Percentiles rank a stretch among this genome's conserved stretches.
Evolutionary conservation across 2,888 invertebrate species (phyloP).

Genomic region (Drosophila koepferae): DNA sequence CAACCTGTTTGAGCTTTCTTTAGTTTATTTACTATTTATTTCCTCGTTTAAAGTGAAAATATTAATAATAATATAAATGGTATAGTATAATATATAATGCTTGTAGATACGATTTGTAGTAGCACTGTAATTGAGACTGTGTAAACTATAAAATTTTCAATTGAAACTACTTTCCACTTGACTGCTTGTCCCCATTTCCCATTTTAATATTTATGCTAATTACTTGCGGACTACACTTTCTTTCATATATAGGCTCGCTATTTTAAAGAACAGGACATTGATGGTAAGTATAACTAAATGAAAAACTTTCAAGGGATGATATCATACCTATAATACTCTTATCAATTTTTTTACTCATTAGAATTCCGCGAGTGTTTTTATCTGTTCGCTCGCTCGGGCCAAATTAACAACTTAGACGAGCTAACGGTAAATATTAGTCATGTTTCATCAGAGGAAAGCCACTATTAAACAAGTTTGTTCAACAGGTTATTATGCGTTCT

Average conservation of each 20-base stretch:
- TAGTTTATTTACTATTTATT: conserved; percentile 45
- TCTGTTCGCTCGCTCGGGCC: conserved; percentile 95
- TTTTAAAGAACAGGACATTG: conserved; percentile 97
- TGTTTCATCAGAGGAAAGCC: not conserved
- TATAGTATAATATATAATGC: conserved; percentile 9
- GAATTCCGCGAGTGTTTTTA: conserved; percentile 99
- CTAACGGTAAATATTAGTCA: conserved; percentile 87
- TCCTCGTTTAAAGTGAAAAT: conserved; percentile 7
- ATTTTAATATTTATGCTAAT: conserved; percentile 40
- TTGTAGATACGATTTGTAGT: rapidly evolving
- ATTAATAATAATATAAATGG: conserved; percentile 45
- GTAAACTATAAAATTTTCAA: no score
- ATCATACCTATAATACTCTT: conserved; percentile 47
- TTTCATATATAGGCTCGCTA: conserved; percentile 91
- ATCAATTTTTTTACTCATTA: conserved; percentile 83
- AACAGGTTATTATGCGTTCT: conserved; percentile 93
- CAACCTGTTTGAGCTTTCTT: conserved; percentile 67
- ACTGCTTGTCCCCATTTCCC: conserved; percentile 49
- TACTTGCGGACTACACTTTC: conserved; percentile 10
- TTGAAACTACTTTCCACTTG: conserved; percentile 60
- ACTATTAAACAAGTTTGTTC: not conserved
- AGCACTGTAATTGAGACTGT: not conserved
- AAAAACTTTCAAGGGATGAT: conserved; percentile 30
- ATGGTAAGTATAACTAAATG: conserved; percentile 88
- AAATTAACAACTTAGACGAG: conserved; percentile 95